Conservation (phyloP, 2,797 vertebrate species). For the Schizothorax lantsangensis region DNA sequence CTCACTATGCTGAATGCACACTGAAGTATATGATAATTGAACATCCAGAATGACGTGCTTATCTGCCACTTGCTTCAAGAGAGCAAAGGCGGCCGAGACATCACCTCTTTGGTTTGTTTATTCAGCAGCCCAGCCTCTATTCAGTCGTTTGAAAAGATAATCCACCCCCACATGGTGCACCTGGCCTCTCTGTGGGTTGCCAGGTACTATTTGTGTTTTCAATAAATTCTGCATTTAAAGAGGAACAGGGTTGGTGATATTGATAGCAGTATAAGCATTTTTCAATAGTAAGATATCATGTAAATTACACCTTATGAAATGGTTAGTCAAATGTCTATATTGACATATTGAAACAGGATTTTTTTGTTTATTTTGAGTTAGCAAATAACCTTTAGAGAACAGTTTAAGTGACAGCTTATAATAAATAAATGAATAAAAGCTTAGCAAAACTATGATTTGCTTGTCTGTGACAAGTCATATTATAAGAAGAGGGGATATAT, state of each 20-base stretch:
- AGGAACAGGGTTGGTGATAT: neutral
- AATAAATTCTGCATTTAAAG: neutral
- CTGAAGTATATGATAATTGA: neutral
- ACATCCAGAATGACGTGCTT: neutral
- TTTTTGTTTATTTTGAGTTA: too few species aligned
- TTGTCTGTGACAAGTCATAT: too few species aligned
- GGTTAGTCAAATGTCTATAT: neutral
- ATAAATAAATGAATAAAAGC: too few species aligned
- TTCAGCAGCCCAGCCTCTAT: conserved; percentile 42
- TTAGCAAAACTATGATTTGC: too few species aligned
- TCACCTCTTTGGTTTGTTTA: conserved; percentile 38
- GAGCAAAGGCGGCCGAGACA: conserved; percentile 20
- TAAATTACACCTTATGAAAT: neutral
- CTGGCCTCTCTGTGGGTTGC: conserved; percentile 41
- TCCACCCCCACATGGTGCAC: conserved; percentile 44
- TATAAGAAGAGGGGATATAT: too few species aligned
- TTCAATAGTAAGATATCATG: neutral
- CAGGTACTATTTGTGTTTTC: conserved; percentile 30
- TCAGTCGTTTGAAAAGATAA: conserved; percentile 50
- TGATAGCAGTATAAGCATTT: neutral
- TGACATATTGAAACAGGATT: too few species aligned
- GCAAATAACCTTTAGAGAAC: too few species aligned
- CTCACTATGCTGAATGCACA: neutral
- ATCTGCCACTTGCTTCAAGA: conserved; percentile 27
- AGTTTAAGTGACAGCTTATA: too few species aligned